Conservation (phyloP, 2,797 vertebrate species). For the Ctenosaura bakeri region DNA sequence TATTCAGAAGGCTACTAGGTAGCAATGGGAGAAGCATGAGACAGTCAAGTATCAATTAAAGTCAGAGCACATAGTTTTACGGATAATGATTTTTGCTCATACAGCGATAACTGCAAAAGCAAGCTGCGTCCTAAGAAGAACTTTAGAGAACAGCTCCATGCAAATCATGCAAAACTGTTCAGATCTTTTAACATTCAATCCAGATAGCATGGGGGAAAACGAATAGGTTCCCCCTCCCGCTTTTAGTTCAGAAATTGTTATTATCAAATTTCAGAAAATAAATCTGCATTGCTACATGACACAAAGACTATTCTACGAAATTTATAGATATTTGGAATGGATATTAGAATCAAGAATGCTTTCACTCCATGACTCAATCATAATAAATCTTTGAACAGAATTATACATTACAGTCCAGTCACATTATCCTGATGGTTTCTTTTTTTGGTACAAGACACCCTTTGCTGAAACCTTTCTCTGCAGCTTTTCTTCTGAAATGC, state of each 20-base stretch:
- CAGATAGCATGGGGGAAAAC: not conserved
- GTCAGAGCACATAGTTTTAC: slow-evolving; percentile 46
- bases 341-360: slow-evolving; percentile 22
- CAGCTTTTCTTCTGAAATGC: not conserved
- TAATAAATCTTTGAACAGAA: not conserved
- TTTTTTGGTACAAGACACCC: not conserved
- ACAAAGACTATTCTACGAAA: not conserved
- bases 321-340: slow-evolving; percentile 21
- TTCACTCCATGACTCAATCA: not conserved
- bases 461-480: not conserved
- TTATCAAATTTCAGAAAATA: slow-evolving; percentile 28
- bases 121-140: slow-evolving; percentile 26
- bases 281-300: not conserved
- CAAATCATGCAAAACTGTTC: slow-evolving; percentile 26
- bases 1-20: slow-evolving; percentile 52
- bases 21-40: slow-evolving; percentile 30
- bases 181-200: not conserved
- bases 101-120: slow-evolving; percentile 47
- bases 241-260: not conserved
- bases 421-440: not conserved
- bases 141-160: not conserved
- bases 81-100: slow-evolving; percentile 63
- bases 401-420: not conserved
- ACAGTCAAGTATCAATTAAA: slow-evolving; percentile 69
- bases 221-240: not conserved